Percentiles rank a stretch among this genome's conserved stretches.
phyloP scores from a whole-genome alignment of 2,113 vertebrate genomes.

The Solea senegalensis region DNA sequence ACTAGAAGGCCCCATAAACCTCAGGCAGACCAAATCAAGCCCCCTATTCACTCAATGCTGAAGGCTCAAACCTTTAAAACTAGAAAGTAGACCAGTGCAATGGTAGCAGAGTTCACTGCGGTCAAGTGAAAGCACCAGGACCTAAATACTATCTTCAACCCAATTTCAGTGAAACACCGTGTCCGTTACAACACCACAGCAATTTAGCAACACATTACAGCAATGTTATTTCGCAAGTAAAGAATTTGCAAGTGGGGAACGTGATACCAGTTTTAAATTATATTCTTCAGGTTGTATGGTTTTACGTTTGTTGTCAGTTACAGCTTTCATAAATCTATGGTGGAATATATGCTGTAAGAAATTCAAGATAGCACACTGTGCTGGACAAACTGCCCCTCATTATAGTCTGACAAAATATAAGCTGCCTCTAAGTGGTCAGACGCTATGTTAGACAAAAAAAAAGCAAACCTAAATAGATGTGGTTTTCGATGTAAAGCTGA shows the following conservation, averaged over 20 bases:
- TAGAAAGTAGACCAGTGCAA: slow-evolving; percentile 20
- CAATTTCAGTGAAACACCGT: slow-evolving; percentile 38
- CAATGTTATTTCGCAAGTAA: slow-evolving; percentile 54
- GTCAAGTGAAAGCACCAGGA: slow-evolving; percentile 27
- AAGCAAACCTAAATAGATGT: slow-evolving; percentile 79
- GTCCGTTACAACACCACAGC: slow-evolving; percentile 53
- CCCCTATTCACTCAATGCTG: not conserved
- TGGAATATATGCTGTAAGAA: slow-evolving; percentile 36
- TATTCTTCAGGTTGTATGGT: slow-evolving; percentile 35
- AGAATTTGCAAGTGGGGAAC: slow-evolving; percentile 37
- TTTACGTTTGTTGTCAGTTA: slow-evolving; percentile 49
- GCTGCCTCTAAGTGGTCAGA: slow-evolving; percentile 68
- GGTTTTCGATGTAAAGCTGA: slow-evolving; percentile 79
- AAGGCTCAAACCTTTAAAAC: slow-evolving; percentile 2
- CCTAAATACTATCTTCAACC: slow-evolving; percentile 54
- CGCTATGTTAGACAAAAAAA: slow-evolving; percentile 67
- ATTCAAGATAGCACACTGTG: slow-evolving; percentile 36
- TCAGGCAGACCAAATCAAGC: slow-evolving; percentile 45
- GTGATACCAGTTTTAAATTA: slow-evolving; percentile 55
- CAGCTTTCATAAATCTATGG: slow-evolving; percentile 52
- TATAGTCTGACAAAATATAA: slow-evolving; percentile 71
- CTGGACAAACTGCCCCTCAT: slow-evolving; percentile 64
- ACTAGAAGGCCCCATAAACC: slow-evolving; percentile 42
- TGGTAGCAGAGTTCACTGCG: slow-evolving; percentile 23
- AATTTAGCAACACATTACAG: slow-evolving; percentile 41